These are phyloP conservation scores for Thunnus maccoyii DNA, from an alignment of 2,113 vertebrate species.

Conservation along the genomic window DNA sequence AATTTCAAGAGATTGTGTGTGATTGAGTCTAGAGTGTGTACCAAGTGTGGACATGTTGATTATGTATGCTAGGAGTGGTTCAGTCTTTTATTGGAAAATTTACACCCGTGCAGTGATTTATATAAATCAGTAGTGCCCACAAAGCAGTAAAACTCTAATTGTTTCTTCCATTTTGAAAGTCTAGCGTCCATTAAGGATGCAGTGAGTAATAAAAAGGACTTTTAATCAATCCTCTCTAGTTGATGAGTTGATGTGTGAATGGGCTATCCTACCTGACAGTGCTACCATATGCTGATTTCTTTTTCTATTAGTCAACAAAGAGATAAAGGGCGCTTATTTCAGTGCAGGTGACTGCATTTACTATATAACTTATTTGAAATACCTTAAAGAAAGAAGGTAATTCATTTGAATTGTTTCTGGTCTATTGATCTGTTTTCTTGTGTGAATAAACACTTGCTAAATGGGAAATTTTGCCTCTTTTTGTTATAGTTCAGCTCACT, in stretches of 20 bases:
- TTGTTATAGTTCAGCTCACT: not conserved
- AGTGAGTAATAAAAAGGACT: conserved; percentile 85
- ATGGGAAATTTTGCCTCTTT: not conserved
- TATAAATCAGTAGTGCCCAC: conserved; percentile 87
- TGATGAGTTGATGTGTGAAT: conserved; percentile 86
- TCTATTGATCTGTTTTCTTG: conserved; percentile 10
- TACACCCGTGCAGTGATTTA: conserved; percentile 87
- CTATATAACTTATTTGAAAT: conserved; percentile 20
- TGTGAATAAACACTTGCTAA: not conserved
- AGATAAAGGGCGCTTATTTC: conserved; percentile 52
- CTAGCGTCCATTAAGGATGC: conserved; percentile 87
- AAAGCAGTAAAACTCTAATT: conserved; percentile 89
- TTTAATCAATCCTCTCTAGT: conserved; percentile 88
- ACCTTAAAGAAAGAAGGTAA: not conserved
- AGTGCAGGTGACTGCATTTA: conserved; percentile 44
- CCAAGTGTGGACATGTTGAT: conserved; percentile 80
- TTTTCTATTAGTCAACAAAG: conserved; percentile 72
- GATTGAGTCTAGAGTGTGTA: conserved; percentile 55
- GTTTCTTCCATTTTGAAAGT: conserved; percentile 89
- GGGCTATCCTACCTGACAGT: conserved; percentile 76
- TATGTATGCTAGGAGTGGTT: conserved; percentile 83
- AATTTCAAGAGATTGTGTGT: conserved; percentile 72
- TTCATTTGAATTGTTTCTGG: conserved; percentile 21
- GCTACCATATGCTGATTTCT: conserved; percentile 78
- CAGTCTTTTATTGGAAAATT: conserved; percentile 86